These are phyloP conservation scores for Emydura subglobosa DNA, from an alignment of 2,113 vertebrate species.

Conservation along the genomic window DNA sequence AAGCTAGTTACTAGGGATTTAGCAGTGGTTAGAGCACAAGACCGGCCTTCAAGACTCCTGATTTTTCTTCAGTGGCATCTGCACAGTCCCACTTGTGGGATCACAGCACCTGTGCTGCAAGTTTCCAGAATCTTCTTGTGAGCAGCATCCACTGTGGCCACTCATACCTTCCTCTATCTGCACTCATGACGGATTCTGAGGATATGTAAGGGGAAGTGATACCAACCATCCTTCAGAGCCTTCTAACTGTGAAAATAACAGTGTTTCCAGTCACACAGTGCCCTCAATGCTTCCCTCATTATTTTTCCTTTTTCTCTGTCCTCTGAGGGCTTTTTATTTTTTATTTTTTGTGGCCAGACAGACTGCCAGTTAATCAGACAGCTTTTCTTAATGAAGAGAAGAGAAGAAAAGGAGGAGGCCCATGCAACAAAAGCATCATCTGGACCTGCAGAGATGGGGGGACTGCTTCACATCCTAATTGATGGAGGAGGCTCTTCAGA, in stretches of 20 bases:
- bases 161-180: not conserved
- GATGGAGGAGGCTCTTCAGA: too few species aligned
- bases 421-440: too few species aligned
- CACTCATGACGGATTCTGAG: not conserved
- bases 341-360: not conserved
- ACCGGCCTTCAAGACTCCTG: not conserved
- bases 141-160: not conserved
- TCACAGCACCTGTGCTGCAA: rapidly evolving
- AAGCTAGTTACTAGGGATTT: rapidly evolving
- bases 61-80: not conserved
- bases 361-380: not conserved
- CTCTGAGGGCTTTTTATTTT: not conserved
- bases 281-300: not conserved
- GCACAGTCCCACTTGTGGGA: not conserved
- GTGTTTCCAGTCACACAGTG: too few species aligned
- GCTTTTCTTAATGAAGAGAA: too few species aligned
- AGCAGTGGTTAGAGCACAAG: not conserved
- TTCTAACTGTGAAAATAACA: not conserved
- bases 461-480: too few species aligned
- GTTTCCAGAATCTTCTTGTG: not conserved
- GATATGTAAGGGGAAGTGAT: not conserved
- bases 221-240: not conserved
- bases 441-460: too few species aligned
- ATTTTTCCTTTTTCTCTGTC: not conserved
- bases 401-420: too few species aligned